phyloP scores from a whole-genome alignment of 2,113 vertebrate genomes.

The Crotalus helleri region DNA sequence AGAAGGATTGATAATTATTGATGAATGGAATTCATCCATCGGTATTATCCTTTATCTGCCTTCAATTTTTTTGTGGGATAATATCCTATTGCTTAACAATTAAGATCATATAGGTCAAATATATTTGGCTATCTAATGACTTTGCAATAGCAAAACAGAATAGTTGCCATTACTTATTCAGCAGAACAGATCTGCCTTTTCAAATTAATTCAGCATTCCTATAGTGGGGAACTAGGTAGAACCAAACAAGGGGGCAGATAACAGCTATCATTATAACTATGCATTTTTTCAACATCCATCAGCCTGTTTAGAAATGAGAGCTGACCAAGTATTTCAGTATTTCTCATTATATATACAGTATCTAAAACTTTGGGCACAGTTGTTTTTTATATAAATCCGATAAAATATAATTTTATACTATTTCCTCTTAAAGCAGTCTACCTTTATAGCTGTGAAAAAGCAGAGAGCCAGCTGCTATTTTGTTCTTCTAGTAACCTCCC shows the following conservation, averaged over 20 bases:
- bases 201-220: not conserved
- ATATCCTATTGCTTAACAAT: not conserved
- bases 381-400: not conserved
- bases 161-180: not conserved
- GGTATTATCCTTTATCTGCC: not conserved
- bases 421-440: not conserved
- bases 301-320: not conserved
- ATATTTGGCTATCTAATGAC: not conserved
- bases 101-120: not conserved
- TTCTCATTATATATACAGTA: not conserved
- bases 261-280: not conserved
- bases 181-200: not conserved
- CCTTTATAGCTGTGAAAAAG: not conserved
- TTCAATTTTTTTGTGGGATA: not conserved
- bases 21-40: not conserved
- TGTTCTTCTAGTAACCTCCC: not conserved
- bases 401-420: not conserved
- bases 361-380: not conserved
- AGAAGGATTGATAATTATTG: not conserved
- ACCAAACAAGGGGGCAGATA: not conserved
- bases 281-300: not conserved
- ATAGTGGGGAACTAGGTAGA: not conserved
- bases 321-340: not conserved
- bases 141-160: not conserved
- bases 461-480: not conserved